A percentile compares a stretch with the other conserved stretches of the same genome.
Conservation (phyloP, 1,140 invertebrate species). For the Lepidostoma basale region DNA sequence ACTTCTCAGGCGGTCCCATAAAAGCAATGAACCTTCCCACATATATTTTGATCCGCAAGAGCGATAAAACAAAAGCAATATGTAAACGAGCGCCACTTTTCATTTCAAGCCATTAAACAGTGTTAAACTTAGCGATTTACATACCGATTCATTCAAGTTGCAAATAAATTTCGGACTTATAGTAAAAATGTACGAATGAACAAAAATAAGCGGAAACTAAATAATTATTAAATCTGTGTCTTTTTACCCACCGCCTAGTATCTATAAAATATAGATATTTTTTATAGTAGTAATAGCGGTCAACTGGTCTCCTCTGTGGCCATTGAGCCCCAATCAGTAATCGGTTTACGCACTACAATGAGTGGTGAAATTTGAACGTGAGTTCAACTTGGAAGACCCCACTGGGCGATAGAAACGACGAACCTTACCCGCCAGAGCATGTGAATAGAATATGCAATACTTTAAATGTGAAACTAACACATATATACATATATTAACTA, state of each 20-base stretch:
- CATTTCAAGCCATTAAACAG: conserved; percentile 4
- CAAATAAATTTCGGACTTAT: no score
- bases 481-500: no score
- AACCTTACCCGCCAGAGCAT: no score
- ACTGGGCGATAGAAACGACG: not conserved
- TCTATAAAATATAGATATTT: no score
- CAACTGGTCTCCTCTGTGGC: not conserved
- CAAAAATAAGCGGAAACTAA: no score
- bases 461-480: no score
- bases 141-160: no score
- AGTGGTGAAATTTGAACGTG: conserved; percentile 21
- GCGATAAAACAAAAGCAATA: conserved; percentile 12
- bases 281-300: conserved; percentile 8
- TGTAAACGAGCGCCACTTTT: conserved; percentile 13
- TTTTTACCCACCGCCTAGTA: no score
- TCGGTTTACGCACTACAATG: conserved; percentile 17
- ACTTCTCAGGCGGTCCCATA: not conserved
- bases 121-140: conserved; percentile 14
- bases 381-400: not conserved
- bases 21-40: not conserved
- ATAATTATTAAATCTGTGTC: no score
- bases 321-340: conserved; percentile 13
- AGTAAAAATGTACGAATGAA: no score
- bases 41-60: not conserved
- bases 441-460: no score